A percentile compares a stretch with the other conserved stretches of the same genome.
Evolutionary conservation across 1,140 invertebrate genomes (phyloP).

Genomic region (Eumeta japonica): DNA sequence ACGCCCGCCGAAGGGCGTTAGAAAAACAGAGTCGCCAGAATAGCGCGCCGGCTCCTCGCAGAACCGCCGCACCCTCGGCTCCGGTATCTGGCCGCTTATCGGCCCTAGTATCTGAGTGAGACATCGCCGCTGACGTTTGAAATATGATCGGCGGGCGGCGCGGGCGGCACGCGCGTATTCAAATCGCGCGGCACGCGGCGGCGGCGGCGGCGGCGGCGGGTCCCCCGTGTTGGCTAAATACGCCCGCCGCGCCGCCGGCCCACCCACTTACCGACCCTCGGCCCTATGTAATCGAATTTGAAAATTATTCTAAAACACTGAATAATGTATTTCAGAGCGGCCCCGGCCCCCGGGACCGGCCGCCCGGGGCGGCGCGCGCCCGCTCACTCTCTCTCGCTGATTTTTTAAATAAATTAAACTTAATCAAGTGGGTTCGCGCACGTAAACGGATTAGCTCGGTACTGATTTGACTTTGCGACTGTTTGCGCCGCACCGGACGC

Average conservation of each 20-base stretch:
- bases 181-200: slow-evolving; percentile 51
- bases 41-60: not conserved
- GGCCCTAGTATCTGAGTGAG: slow-evolving; percentile 56
- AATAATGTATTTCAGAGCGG: slow-evolving; percentile 47
- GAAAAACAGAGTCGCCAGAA: not conserved
- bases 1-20: not conserved
- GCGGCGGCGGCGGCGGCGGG: slow-evolving; percentile 46
- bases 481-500: slow-evolving; percentile 41
- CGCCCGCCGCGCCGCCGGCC: slow-evolving; percentile 43
- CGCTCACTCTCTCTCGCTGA: slow-evolving; percentile 40
- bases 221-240: slow-evolving; percentile 57
- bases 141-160: slow-evolving; percentile 54
- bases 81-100: slow-evolving; percentile 49
- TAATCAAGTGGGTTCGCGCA: slow-evolving; percentile 56
- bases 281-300: slow-evolving; percentile 58
- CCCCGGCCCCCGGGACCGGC: slow-evolving; percentile 26
- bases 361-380: slow-evolving; percentile 40
- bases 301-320: slow-evolving; percentile 60
- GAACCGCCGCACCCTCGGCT: slow-evolving; percentile 44
- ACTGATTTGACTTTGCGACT: slow-evolving; percentile 49
- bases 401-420: slow-evolving; percentile 58
- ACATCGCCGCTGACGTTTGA: slow-evolving; percentile 56
- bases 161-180: slow-evolving; percentile 52
- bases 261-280: slow-evolving; percentile 54
- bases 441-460: slow-evolving; percentile 55